Conservation (phyloP, 1,140 invertebrate genomes). For the Apolygus lucorum region DNA sequence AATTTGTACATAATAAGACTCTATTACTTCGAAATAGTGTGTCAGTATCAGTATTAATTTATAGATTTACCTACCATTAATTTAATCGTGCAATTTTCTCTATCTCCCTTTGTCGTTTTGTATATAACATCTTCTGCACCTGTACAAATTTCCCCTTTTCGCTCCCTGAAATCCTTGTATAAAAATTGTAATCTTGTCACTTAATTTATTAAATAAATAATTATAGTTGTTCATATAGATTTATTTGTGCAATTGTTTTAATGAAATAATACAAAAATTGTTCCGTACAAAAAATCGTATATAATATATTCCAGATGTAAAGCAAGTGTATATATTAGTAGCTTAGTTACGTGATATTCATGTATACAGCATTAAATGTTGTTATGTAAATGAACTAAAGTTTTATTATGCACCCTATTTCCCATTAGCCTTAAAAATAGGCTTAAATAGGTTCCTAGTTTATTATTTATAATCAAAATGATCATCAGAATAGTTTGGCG, state of each 20-base stretch:
- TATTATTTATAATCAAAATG: too few species aligned
- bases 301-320: constrained; percentile 20
- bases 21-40: too few species aligned
- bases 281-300: neutral
- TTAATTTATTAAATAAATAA: constrained; percentile 7
- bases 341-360: constrained; percentile 21
- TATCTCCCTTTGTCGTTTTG: neutral
- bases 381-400: too few species aligned
- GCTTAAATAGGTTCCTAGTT: too few species aligned
- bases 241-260: constrained; percentile 16
- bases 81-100: constrained; percentile 15
- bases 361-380: constrained; percentile 28
- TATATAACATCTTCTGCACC: neutral
- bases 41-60: constrained; percentile 27
- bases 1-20: neutral
- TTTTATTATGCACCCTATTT: neutral
- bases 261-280: neutral
- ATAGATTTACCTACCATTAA: constrained; percentile 26
- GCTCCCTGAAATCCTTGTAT: neutral
- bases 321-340: constrained; percentile 24
- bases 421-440: too few species aligned
- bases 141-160: constrained; percentile 13
- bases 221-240: constrained; percentile 14
- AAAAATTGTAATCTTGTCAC: constrained; percentile 20
- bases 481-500: too few species aligned